Conservation (phyloP, 2,888 invertebrate species). For the Minunthozetes semirufus region DNA sequence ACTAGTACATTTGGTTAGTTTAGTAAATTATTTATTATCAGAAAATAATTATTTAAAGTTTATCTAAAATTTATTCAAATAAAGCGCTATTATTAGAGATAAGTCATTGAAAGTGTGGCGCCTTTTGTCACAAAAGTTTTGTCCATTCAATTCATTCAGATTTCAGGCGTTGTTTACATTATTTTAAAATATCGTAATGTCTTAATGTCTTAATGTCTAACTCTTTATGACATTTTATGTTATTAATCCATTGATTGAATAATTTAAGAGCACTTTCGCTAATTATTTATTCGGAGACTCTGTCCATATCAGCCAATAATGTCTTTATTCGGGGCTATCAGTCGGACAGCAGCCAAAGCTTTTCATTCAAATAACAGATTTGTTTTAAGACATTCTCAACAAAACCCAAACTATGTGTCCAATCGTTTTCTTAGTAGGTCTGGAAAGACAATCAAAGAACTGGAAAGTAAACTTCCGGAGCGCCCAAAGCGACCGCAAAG, state of each 20-base stretch:
- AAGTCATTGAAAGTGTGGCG: not conserved
- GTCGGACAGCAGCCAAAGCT: not conserved
- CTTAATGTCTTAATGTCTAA: no score
- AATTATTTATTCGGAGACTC: not conserved
- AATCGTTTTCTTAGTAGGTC: not conserved
- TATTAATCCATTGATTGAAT: not conserved
- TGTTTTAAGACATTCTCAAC: not conserved
- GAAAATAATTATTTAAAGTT: no score
- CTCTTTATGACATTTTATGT: no score
- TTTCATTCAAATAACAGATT: not conserved
- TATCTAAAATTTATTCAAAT: no score
- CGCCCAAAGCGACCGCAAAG: not conserved
- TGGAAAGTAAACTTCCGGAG: not conserved
- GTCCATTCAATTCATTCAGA: not conserved
- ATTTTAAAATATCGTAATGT: not conserved
- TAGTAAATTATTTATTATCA: no score
- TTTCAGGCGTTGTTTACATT: not conserved
- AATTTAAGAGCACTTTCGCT: not conserved
- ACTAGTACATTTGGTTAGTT: no score
- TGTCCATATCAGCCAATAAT: not conserved
- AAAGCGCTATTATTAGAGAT: no score
- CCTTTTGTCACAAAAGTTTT: not conserved
- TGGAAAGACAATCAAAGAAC: not conserved
- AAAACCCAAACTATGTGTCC: not conserved
- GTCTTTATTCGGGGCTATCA: constrained; percentile 1